phyloP scores from a whole-genome alignment of 35 echinoderm and acorn worm genomes.

The Amphiura filiformis region DNA sequence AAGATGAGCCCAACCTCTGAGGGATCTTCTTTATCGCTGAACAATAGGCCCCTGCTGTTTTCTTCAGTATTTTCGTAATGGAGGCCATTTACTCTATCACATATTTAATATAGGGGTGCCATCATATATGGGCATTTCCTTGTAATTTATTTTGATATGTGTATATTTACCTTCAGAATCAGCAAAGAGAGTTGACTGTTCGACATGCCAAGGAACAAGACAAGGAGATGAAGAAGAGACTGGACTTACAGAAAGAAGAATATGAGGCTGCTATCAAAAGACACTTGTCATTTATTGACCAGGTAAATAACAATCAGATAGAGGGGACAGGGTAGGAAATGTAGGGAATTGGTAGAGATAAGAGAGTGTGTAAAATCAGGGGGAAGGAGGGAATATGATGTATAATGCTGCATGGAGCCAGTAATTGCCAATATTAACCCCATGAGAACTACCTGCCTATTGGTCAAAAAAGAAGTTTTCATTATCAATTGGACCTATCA shows the following conservation, averaged over 20 bases:
- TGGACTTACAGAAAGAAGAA: constrained; percentile 85
- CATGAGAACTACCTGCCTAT: no score
- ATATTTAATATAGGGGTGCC: no score
- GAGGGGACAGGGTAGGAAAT: not conserved
- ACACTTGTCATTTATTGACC: constrained; percentile 97
- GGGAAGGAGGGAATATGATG: not conserved
- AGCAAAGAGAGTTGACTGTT: constrained; percentile 73
- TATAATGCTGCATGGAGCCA: not conserved
- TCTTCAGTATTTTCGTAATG: no score
- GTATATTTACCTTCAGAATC: not conserved
- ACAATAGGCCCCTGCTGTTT: not conserved
- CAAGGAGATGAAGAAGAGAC: constrained; percentile 88
- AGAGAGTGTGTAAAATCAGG: not conserved
- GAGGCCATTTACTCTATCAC: no score
- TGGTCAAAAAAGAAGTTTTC: no score
- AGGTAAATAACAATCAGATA: constrained; percentile 46
- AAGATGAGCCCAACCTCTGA: no score
- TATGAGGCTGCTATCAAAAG: constrained; percentile 95
- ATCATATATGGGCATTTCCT: not conserved
- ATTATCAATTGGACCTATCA: no score
- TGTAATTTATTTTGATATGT: not conserved
- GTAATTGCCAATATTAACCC: no score
- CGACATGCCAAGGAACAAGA: constrained; percentile 94
- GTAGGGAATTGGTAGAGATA: not conserved
- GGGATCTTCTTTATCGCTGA: no score